Conservation (phyloP, 2,113 vertebrate genomes). For the Conger conger region DNA sequence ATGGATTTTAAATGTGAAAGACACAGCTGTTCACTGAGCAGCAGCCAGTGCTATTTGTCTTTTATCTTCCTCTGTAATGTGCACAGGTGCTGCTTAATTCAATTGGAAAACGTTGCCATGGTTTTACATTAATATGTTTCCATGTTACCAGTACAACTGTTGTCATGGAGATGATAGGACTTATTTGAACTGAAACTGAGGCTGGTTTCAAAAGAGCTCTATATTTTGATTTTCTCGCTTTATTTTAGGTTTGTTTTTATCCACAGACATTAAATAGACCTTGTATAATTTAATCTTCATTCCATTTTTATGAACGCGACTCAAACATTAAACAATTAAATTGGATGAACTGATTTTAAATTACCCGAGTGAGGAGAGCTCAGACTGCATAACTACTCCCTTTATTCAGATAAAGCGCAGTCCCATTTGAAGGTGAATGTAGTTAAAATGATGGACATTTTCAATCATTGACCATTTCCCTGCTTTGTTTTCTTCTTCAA, state of each 20-base stretch:
- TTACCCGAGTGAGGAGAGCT: neutral
- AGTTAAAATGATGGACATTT: slow-evolving; percentile 20
- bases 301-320: neutral
- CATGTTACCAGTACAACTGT: slow-evolving; percentile 68
- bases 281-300: slow-evolving; percentile 16
- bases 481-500: neutral
- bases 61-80: slow-evolving; percentile 69
- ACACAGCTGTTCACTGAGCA: slow-evolving; percentile 74
- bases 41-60: slow-evolving; percentile 52
- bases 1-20: slow-evolving; percentile 46
- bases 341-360: slow-evolving; percentile 16
- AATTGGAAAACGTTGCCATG: slow-evolving; percentile 71
- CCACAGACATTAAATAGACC: slow-evolving; percentile 31
- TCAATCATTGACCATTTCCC: slow-evolving; percentile 19
- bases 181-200: slow-evolving; percentile 68
- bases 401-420: slow-evolving; percentile 26
- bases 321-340: slow-evolving; percentile 8
- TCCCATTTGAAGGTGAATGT: slow-evolving; percentile 15
- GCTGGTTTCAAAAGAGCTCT: slow-evolving; percentile 54
- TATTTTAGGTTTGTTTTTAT: slow-evolving; percentile 26
- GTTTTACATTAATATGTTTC: slow-evolving; percentile 70
- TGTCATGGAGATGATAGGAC: slow-evolving; percentile 73
- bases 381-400: neutral
- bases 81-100: slow-evolving; percentile 79
- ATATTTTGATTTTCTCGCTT: slow-evolving; percentile 53